Conservation (phyloP, 1,140 invertebrate genomes). For the Bombus sylvicola region DNA sequence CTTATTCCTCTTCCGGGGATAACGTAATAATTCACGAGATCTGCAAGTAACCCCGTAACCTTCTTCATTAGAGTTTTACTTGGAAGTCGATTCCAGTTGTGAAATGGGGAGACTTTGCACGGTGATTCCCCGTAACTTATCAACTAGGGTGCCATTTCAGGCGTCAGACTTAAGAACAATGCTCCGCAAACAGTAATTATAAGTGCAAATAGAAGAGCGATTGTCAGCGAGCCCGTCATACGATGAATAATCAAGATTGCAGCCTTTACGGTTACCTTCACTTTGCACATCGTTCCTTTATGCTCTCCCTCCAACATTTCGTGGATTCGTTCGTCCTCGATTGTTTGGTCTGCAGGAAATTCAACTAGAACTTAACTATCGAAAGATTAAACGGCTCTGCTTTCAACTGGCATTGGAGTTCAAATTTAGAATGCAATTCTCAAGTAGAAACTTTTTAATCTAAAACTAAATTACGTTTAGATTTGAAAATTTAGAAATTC, state of each 20-base stretch:
- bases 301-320: background rate
- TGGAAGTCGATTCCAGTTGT: background rate
- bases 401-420: background rate
- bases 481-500: background rate
- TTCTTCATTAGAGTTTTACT: conserved; percentile 44
- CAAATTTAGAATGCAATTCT: background rate
- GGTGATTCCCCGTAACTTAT: conserved; percentile 42
- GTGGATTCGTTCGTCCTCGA: background rate
- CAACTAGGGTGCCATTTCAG: conserved; percentile 44
- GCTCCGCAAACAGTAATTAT: conserved; percentile 48
- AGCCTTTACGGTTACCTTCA: conserved; percentile 3
- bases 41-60: conserved; percentile 27
- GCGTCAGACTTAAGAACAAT: conserved; percentile 47
- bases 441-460: background rate
- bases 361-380: background rate
- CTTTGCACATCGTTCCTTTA: background rate
- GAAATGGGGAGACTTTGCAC: conserved; percentile 12
- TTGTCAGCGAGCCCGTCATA: conserved; percentile 23
- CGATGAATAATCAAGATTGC: conserved; percentile 45
- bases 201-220: conserved; percentile 49
- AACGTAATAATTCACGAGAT: conserved; percentile 23
- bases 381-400: background rate
- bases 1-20: background rate
- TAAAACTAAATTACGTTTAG: background rate
- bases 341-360: background rate